Conservation (phyloP, 2,797 vertebrate species). For the Platyrinchus mystaceus region DNA sequence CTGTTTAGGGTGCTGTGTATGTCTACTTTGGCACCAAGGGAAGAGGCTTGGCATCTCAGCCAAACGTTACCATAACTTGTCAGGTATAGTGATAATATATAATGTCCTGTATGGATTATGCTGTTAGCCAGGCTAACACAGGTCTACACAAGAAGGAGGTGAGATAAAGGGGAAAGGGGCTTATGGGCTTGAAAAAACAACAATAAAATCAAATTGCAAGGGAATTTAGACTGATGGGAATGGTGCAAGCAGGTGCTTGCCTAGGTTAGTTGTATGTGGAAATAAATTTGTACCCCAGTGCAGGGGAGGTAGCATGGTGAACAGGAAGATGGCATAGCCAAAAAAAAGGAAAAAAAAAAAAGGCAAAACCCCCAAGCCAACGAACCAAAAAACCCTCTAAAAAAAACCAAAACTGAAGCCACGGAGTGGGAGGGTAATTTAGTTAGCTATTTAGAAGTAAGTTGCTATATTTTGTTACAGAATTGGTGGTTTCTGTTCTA, state of each 20-base stretch:
- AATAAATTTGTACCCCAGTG: background rate
- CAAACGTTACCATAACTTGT: constrained; percentile 74
- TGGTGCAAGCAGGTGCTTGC: background rate
- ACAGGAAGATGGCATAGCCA: background rate
- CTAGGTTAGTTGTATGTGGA: background rate
- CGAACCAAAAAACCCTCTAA: background rate
- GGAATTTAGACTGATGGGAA: background rate
- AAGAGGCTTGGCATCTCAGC: constrained; percentile 40
- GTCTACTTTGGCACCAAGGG: constrained; percentile 67
- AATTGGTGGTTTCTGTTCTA: background rate
- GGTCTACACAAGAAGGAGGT: background rate
- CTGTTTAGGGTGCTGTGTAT: constrained; percentile 74
- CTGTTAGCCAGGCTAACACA: background rate
- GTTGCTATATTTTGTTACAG: background rate
- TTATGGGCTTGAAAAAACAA: background rate
- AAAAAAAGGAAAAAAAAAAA: background rate
- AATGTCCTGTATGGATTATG: background rate
- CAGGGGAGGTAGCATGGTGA: background rate
- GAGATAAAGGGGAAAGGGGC: background rate
- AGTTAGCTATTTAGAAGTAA: background rate
- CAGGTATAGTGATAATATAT: constrained; percentile 51
- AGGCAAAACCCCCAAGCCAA: background rate
- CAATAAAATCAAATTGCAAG: background rate
- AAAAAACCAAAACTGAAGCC: background rate
- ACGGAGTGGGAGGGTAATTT: background rate